These are phyloP conservation scores for Archivesica marissinica DNA, from an alignment of 1,140 invertebrate genomes.

Conservation along the genomic window DNA sequence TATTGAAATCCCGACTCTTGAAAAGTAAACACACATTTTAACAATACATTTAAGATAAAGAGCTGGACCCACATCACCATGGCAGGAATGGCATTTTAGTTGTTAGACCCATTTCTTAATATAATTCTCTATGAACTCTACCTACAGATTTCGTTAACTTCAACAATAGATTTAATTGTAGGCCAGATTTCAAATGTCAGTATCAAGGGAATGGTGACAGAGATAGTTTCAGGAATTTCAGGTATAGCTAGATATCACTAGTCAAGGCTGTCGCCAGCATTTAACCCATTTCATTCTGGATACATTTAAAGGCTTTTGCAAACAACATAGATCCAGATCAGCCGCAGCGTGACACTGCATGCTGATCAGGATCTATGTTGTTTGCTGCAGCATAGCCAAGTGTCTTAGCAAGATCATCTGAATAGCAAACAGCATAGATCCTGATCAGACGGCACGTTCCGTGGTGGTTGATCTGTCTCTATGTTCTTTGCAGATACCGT, in stretches of 20 bases:
- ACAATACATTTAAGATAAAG: conserved; percentile 67
- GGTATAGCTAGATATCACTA: background rate
- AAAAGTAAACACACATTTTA: conserved; percentile 65
- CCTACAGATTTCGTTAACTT: conserved; percentile 40
- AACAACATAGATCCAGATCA: too few species aligned
- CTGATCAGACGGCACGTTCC: too few species aligned
- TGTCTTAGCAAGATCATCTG: too few species aligned
- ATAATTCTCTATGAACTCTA: conserved; percentile 51
- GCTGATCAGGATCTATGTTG: too few species aligned
- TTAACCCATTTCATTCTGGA: too few species aligned
- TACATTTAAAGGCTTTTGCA: too few species aligned
- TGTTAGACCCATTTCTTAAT: conserved; percentile 61
- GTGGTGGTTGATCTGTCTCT: too few species aligned
- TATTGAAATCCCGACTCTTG: conserved; percentile 64
- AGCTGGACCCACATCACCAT: conserved; percentile 48
- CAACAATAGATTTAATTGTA: conserved; percentile 59
- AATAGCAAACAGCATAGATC: too few species aligned
- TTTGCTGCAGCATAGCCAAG: too few species aligned
- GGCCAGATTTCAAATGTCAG: conserved; percentile 21
- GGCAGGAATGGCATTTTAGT: conserved; percentile 60
- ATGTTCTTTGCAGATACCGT: too few species aligned
- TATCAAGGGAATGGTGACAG: conserved; percentile 45
- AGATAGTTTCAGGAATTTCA: conserved; percentile 30
- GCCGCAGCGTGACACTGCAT: too few species aligned
- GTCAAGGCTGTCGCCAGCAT: too few species aligned